Percentiles rank a stretch among this genome's conserved stretches.
Conservation (phyloP, 2,888 invertebrate species). For the Yponomeuta evonymella region DNA sequence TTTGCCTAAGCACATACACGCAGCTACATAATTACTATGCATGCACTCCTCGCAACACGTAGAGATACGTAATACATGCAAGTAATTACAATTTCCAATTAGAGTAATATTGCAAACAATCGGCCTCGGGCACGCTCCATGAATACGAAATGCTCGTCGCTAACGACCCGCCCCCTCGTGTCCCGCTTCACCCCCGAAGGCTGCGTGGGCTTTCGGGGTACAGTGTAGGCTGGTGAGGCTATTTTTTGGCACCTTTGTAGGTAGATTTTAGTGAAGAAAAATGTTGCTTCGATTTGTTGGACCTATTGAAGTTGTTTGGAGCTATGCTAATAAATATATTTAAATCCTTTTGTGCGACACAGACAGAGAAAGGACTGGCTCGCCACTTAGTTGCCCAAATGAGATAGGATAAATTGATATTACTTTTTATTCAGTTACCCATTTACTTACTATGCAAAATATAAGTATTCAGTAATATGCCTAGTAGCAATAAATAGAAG, state of each 20-base stretch:
- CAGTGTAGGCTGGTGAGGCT: conserved; percentile 19
- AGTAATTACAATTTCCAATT: conserved; percentile 73
- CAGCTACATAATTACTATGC: neutral
- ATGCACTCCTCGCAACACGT: conserved; percentile 32
- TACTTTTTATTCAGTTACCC: no score
- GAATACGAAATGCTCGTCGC: conserved; percentile 71
- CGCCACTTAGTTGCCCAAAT: no score
- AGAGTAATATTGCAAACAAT: conserved; percentile 76
- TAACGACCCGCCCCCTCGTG: conserved; percentile 57
- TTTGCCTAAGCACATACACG: neutral
- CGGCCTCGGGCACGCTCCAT: conserved; percentile 70
- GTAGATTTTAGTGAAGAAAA: neutral
- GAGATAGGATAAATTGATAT: no score
- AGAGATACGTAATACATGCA: conserved; percentile 58
- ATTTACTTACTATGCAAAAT: no score
- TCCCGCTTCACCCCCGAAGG: conserved; percentile 25
- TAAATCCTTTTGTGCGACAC: no score
- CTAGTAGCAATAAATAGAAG: no score
- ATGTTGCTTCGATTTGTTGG: no score
- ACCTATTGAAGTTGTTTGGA: neutral
- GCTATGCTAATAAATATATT: no score
- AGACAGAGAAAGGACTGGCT: no score
- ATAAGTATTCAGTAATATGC: no score
- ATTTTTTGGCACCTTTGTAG: conserved; percentile 2
- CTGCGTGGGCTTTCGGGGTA: conserved; percentile 65